These are phyloP conservation scores for Coregonus clupeaformis DNA, from an alignment of 2,113 vertebrate species.

Conservation along the genomic window DNA sequence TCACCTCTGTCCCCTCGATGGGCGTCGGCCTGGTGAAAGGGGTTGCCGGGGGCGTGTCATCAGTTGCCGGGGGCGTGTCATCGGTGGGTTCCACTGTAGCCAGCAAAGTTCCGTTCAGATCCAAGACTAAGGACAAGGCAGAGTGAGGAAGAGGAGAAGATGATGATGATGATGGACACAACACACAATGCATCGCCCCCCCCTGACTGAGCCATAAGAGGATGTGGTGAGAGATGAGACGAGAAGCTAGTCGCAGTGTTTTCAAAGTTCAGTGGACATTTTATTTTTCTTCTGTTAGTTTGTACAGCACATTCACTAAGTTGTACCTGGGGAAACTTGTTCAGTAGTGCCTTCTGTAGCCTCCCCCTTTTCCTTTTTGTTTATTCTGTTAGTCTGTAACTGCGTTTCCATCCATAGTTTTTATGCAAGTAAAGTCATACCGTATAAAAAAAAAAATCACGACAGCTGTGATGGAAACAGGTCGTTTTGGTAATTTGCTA, in stretches of 20 bases:
- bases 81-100: slow-evolving; percentile 72
- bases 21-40: slow-evolving; percentile 78
- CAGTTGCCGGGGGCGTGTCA: slow-evolving; percentile 74
- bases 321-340: background rate
- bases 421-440: too few relatives aligned
- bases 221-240: background rate
- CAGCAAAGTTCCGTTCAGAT: slow-evolving; percentile 74
- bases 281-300: slow-evolving; percentile 13
- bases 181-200: slow-evolving; percentile 12
- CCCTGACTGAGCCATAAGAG: slow-evolving; percentile 48
- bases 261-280: background rate
- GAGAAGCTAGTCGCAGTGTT: slow-evolving; percentile 25
- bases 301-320: slow-evolving; percentile 12
- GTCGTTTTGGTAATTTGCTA: too few relatives aligned
- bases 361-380: background rate
- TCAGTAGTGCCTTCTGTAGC: slow-evolving; percentile 38
- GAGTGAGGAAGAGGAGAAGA: slow-evolving; percentile 61
- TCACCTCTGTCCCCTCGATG: slow-evolving; percentile 68
- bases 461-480: too few relatives aligned
- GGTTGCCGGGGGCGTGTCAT: slow-evolving; percentile 57
- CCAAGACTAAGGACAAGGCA: slow-evolving; percentile 78
- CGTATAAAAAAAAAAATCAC: too few relatives aligned
- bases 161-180: slow-evolving; percentile 26
- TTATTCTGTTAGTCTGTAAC: background rate
- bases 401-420: too few relatives aligned